Percentiles rank a stretch among this genome's conserved stretches.
Conservation (phyloP, 2,797 vertebrate species). For the Anabas testudineus region DNA sequence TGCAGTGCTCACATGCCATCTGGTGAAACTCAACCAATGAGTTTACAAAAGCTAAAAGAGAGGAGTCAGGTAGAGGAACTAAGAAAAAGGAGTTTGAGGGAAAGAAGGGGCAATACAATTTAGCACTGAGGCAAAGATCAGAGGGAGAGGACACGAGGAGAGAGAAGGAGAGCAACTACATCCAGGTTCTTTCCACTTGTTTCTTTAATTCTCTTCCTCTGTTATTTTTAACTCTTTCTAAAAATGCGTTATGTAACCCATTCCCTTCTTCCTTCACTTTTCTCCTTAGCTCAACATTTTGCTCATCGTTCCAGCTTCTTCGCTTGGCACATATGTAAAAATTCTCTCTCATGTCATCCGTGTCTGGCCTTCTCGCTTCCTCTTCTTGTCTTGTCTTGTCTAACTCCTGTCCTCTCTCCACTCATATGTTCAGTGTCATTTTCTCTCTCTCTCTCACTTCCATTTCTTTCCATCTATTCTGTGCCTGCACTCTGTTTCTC, state of each 20-base stretch:
- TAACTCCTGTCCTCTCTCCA: conserved; percentile 18
- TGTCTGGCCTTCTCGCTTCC: conserved; percentile 37
- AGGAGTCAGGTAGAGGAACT: conserved; percentile 57
- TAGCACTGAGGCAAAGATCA: conserved; percentile 53
- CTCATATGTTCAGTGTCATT: conserved; percentile 30
- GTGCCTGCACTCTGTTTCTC: conserved; percentile 33
- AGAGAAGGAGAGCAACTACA: conserved; percentile 13
- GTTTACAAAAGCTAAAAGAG: conserved; percentile 44
- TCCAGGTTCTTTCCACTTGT: neutral
- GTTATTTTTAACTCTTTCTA: conserved; percentile 11
- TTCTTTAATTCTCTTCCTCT: neutral
- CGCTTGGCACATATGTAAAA: neutral
- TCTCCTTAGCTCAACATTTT: conserved; percentile 13
- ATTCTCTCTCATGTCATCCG: conserved; percentile 32
- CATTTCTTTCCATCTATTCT: conserved; percentile 48
- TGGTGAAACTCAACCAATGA: conserved; percentile 75
- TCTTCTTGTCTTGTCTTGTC: conserved; percentile 45
- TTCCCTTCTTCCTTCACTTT: neutral
- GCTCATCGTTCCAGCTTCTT: neutral
- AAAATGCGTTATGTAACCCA: neutral
- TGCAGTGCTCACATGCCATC: conserved; percentile 74
- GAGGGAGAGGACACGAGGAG: conserved; percentile 37
- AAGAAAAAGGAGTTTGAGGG: conserved; percentile 48
- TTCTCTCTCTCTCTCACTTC: conserved; percentile 64
- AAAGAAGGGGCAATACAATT: conserved; percentile 40